phyloP scores from a whole-genome alignment of 2,888 invertebrate species.

The Dysmachus trigonus region DNA sequence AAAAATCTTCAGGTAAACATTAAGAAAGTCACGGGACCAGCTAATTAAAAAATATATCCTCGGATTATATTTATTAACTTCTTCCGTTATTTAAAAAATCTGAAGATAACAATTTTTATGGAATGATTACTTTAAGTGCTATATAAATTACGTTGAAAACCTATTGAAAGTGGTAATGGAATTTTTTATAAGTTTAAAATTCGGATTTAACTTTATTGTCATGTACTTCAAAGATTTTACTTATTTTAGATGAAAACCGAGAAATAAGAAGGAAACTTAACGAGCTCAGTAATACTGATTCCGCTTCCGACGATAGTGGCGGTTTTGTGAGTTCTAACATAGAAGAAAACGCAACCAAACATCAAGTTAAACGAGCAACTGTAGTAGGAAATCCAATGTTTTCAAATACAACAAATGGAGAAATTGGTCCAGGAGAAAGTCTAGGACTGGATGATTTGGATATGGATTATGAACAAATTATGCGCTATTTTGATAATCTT shows the following conservation, averaged over 20 bases:
- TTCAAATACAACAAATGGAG: constrained; percentile 68
- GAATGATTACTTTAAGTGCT: too few species aligned
- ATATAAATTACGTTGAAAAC: too few species aligned
- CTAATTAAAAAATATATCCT: too few species aligned
- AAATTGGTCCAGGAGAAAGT: constrained; percentile 68
- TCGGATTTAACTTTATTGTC: neutral
- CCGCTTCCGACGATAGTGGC: constrained; percentile 55
- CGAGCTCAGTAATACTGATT: constrained; percentile 51
- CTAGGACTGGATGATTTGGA: constrained; percentile 84
- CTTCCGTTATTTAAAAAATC: too few species aligned
- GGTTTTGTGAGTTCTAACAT: constrained; percentile 55
- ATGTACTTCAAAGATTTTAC: neutral
- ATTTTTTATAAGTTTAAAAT: too few species aligned
- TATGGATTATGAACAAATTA: constrained; percentile 97
- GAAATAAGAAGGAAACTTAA: constrained; percentile 52
- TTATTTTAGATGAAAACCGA: constrained; percentile 50
- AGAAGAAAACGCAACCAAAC: constrained; percentile 51
- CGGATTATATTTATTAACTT: too few species aligned
- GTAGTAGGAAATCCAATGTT: constrained; percentile 92
- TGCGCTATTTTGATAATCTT: constrained; percentile 97
- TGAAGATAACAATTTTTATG: too few species aligned
- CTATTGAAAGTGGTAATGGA: too few species aligned
- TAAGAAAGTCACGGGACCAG: too few species aligned
- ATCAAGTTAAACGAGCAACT: constrained; percentile 80
- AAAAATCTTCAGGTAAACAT: too few species aligned